Evolutionary conservation across 2,113 vertebrate species (phyloP), one percentile per base, ranked within the genome.

Genomic region (Amphiprion percula): DNA sequence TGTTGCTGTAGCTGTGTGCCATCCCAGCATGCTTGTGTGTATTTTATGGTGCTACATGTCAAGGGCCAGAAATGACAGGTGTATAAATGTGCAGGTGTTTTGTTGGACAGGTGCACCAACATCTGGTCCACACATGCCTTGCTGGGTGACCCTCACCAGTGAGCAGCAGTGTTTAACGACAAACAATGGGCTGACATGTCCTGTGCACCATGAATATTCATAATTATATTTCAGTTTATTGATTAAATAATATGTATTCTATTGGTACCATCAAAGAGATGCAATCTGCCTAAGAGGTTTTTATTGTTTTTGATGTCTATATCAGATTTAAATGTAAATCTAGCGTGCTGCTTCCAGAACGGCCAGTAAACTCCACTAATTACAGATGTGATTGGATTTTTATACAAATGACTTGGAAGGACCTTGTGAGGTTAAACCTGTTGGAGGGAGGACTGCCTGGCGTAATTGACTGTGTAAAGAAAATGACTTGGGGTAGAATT

Each of bases 391-490:
- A 87, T 74, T 73, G 26, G 67, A 65, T 77, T 86, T 77, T 56
- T 23, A 46, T 30, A 81, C 28, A 68, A 85, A 85, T 50, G 41
- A 64, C 54, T 79, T 46, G 24, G 52, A 79, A 21, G 53, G 80
- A 87, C 74, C 53, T 82, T 79, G 39, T 7, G 67, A 80, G 88
- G 70, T 90, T 60, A 70, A 58, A 83, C 39, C 47, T 50, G 44
- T 56, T 41, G 61, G 52, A 80, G 41, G 46, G 66, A 72, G 41
- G 58, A 76, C 58, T 68, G 49, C 2, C n/a, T 3, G 9, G 76
- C 65, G 26, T 87, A 85, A 89, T 78, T 82, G 74, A 80, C 56
- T 82, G 77, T 72, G 75, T 65, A 76, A 74, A 69, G 64, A 62
- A 86, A 84, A 85, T 69, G 1, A 81, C 74, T 74, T 81, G 3